These are phyloP conservation scores for Eucriotettix oculatus DNA, from an alignment of 2,888 invertebrate species.

Conservation along the genomic window DNA sequence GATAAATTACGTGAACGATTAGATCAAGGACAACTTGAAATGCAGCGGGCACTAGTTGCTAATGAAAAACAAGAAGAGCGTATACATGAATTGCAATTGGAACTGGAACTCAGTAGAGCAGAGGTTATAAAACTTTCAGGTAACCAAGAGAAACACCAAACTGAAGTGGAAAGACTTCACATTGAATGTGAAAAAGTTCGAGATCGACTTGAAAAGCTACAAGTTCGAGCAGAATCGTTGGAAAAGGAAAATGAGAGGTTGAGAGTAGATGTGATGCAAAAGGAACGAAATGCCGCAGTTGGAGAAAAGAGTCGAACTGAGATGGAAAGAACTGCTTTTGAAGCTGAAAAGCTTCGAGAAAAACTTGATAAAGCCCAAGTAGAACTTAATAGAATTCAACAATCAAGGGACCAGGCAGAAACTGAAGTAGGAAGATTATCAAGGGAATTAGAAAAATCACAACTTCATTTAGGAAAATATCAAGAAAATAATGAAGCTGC, in stretches of 20 bases:
- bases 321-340: constrained; percentile 40
- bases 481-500: constrained; percentile 69
- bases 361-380: constrained; percentile 60
- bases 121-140: constrained; percentile 59
- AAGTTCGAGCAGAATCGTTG: constrained; percentile 47
- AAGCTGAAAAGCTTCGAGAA: constrained; percentile 70
- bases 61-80: constrained; percentile 54
- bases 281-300: constrained; percentile 22
- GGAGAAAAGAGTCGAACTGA: constrained; percentile 13
- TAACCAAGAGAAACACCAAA: constrained; percentile 62
- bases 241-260: constrained; percentile 61
- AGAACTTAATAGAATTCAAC: constrained; percentile 27
- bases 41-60: constrained; percentile 45
- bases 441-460: constrained; percentile 73
- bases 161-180: constrained; percentile 65
- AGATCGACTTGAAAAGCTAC: constrained; percentile 73
- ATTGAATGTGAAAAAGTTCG: constrained; percentile 80
- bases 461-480: constrained; percentile 65
- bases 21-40: constrained; percentile 54
- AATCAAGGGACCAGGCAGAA: constrained; percentile 65
- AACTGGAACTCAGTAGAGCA: constrained; percentile 60
- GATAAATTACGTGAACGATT: constrained; percentile 62
- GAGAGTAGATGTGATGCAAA: constrained; percentile 41
- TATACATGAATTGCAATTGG: constrained; percentile 63
- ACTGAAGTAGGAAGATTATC: constrained; percentile 69